Evolutionary conservation across 2,113 vertebrate genomes (phyloP).

Genomic region (Myocastor coypus): DNA sequence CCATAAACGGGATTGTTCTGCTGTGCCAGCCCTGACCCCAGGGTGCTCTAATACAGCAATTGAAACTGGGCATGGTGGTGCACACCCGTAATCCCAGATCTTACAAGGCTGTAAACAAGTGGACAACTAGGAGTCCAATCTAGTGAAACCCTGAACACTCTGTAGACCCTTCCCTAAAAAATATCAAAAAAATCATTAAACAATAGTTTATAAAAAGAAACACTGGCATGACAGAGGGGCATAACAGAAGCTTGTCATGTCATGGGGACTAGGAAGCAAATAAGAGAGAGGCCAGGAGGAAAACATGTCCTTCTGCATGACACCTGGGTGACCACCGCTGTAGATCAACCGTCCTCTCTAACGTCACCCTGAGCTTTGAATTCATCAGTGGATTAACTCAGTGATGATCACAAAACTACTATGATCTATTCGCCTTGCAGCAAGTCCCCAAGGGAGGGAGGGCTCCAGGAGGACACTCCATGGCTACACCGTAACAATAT

Average conservation of each 20-base stretch:
- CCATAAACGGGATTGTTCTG: too few relatives aligned
- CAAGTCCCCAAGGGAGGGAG: too few relatives aligned
- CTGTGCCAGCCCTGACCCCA: too few relatives aligned
- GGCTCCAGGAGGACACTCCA: not conserved
- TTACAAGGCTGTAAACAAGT: too few relatives aligned
- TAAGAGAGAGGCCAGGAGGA: not conserved
- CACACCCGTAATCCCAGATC: too few relatives aligned
- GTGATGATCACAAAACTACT: not conserved
- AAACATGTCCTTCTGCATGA: not conserved
- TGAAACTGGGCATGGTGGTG: too few relatives aligned
- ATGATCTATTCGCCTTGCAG: not conserved
- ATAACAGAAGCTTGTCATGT: not conserved
- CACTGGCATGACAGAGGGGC: not conserved
- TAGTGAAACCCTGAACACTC: too few relatives aligned
- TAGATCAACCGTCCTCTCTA: not conserved
- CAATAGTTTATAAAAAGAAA: too few relatives aligned
- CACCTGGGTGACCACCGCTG: not conserved
- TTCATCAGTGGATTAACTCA: not conserved
- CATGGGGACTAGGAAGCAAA: not conserved
- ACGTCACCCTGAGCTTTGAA: not conserved
- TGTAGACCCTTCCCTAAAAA: too few relatives aligned
- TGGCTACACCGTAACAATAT: not conserved
- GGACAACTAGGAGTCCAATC: too few relatives aligned
- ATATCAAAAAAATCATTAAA: too few relatives aligned
- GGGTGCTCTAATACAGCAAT: too few relatives aligned